Evolutionary conservation across 2,113 vertebrate genomes (phyloP).

Genomic region (Psettodes erumei): DNA sequence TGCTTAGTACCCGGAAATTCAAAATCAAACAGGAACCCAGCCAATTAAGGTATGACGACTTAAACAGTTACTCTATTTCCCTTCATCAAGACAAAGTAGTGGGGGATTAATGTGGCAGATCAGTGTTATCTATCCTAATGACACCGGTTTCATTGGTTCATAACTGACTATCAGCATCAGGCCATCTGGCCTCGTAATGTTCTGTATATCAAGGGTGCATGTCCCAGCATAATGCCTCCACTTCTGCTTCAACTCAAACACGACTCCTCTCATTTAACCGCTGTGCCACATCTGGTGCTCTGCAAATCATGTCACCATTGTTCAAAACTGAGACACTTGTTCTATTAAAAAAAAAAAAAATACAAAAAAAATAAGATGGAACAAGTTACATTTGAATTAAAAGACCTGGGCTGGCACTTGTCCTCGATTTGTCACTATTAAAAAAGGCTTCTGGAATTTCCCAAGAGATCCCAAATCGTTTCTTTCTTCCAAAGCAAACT

Average conservation of each 20-base stretch:
- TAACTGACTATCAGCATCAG: slow-evolving; percentile 51
- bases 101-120: slow-evolving; percentile 60
- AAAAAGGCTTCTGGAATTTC: not conserved
- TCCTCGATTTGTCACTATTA: slow-evolving; percentile 13
- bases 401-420: not conserved
- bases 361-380: too few species aligned
- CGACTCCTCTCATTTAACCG: slow-evolving; percentile 18
- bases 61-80: slow-evolving; percentile 8
- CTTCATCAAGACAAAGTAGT: slow-evolving; percentile 31
- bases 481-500: not conserved
- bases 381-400: not conserved
- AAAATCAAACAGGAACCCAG: slow-evolving; percentile 4
- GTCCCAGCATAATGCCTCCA: slow-evolving; percentile 43
- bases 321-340: not conserved
- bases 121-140: slow-evolving; percentile 49
- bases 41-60: slow-evolving; percentile 29
- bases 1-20: too few species aligned
- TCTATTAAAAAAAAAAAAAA: not conserved
- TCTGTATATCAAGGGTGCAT: slow-evolving; percentile 29
- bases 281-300: slow-evolving; percentile 31
- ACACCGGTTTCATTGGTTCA: slow-evolving; percentile 40
- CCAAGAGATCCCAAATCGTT: not conserved
- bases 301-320: not conserved
- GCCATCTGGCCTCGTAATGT: slow-evolving; percentile 61
- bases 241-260: slow-evolving; percentile 26